A percentile compares a stretch with the other conserved stretches of the same genome.
These are phyloP conservation scores for Drosophila anomalata DNA, from an alignment of 2,888 invertebrate species.

Conservation along the genomic window DNA sequence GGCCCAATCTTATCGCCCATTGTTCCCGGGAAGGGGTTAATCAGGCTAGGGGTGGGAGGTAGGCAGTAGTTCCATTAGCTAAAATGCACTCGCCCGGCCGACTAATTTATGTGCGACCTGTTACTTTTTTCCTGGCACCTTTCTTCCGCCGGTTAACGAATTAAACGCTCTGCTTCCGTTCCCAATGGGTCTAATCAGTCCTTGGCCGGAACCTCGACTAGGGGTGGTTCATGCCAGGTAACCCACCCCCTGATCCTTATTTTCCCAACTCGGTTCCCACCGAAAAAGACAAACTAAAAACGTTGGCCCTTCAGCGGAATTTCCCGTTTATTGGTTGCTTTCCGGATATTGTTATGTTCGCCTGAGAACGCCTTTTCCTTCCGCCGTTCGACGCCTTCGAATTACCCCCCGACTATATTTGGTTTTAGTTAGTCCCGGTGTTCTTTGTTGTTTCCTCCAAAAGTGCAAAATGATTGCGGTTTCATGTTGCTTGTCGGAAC, in stretches of 20 bases:
- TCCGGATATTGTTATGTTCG: conserved; percentile 74
- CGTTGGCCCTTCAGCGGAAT: conserved; percentile 52
- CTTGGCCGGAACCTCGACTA: conserved; percentile 39
- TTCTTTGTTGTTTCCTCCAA: conserved; percentile 44
- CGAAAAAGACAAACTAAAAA: conserved; percentile 19
- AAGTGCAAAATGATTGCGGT: conserved; percentile 80
- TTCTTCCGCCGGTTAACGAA: conserved; percentile 50
- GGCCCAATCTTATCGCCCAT: conserved; percentile 50
- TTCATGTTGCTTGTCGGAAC: conserved; percentile 51
- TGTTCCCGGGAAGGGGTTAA: conserved; percentile 12
- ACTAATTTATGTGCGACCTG: conserved; percentile 55
- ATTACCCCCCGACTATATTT: conserved; percentile 8
- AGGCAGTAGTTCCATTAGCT: conserved; percentile 15
- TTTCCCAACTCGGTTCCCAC: conserved; percentile 64
- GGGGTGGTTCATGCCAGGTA: conserved; percentile 12
- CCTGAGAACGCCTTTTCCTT: conserved; percentile 75
- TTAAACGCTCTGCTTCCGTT: conserved; percentile 68
- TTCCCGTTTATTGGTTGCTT: conserved; percentile 56
- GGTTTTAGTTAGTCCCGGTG: conserved; percentile 21
- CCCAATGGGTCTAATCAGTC: conserved; percentile 59
- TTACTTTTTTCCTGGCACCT: conserved; percentile 28
- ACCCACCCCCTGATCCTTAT: conserved; percentile 10
- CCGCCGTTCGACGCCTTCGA: conserved; percentile 65
- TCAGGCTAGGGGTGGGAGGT: neutral
- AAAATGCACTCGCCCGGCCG: conserved; percentile 28